Evolutionary conservation across 2,113 vertebrate species (phyloP).

Genomic region (Gymnarchus niloticus): DNA sequence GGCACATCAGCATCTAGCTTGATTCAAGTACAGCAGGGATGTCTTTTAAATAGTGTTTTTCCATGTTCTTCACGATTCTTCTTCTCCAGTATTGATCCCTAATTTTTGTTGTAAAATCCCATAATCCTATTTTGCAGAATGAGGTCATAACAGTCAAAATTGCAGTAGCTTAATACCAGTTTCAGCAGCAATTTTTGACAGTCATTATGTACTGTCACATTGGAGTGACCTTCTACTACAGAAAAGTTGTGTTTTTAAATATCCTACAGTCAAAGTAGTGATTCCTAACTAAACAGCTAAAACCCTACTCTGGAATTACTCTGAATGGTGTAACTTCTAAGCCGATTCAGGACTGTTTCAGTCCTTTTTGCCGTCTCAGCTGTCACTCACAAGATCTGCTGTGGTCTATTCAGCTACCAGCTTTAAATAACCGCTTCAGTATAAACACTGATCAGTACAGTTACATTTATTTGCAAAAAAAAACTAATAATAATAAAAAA

Average conservation of each 20-base stretch:
- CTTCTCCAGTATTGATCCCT: neutral
- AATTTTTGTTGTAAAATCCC: neutral
- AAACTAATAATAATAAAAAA: no score
- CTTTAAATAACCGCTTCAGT: no score
- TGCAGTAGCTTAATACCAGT: neutral
- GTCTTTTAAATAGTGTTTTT: neutral
- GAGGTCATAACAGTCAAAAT: neutral
- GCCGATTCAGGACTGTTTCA: no score
- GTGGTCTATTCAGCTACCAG: no score
- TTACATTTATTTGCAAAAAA: no score
- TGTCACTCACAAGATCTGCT: no score
- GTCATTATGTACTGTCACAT: neutral
- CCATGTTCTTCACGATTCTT: neutral
- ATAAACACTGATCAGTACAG: no score
- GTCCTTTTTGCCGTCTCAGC: no score
- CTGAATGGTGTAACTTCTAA: no score
- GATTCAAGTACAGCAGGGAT: neutral
- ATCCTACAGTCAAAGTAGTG: neutral
- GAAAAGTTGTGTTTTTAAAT: neutral
- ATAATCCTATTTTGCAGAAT: neutral
- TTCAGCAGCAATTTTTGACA: neutral
- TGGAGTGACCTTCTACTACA: neutral
- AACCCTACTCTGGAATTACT: no score
- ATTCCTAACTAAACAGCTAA: neutral
- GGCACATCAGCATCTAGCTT: neutral